Evolutionary conservation across 2,888 invertebrate species (phyloP).

Genomic region (Choreutis nemorana): DNA sequence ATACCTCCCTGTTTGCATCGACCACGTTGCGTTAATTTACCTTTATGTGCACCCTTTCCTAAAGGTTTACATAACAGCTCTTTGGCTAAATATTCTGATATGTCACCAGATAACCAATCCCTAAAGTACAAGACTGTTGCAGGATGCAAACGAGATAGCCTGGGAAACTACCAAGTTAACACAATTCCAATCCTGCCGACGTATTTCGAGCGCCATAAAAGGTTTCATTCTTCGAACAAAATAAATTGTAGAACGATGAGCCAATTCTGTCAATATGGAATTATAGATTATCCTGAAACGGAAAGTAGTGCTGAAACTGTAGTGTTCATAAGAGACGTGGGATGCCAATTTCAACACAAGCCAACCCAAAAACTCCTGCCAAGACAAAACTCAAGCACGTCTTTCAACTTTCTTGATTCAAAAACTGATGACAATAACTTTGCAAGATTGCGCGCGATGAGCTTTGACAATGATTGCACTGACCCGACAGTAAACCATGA

Average conservation of each 20-base stretch:
- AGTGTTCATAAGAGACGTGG: constrained; percentile 49
- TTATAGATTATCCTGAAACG: constrained; percentile 20
- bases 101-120: no score
- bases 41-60: constrained; percentile 40
- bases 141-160: no score
- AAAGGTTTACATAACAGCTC: constrained; percentile 31
- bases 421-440: constrained; percentile 26
- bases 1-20: constrained; percentile 47
- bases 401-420: constrained; percentile 23
- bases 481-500: constrained; percentile 23
- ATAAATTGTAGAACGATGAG: no score
- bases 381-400: constrained; percentile 28
- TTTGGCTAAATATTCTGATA: no score
- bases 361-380: constrained; percentile 20
- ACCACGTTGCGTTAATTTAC: constrained; percentile 49
- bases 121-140: no score
- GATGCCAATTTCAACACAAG: constrained; percentile 44
- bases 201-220: no score
- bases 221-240: no score
- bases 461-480: constrained; percentile 39
- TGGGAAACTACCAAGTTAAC: no score
- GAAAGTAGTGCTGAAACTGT: constrained; percentile 24
- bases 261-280: constrained; percentile 50
- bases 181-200: no score
- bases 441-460: constrained; percentile 27